Evolutionary conservation across 2,113 vertebrate species (phyloP), one percentile per base, ranked within the genome.

Genomic region (Cettia cetti): DNA sequence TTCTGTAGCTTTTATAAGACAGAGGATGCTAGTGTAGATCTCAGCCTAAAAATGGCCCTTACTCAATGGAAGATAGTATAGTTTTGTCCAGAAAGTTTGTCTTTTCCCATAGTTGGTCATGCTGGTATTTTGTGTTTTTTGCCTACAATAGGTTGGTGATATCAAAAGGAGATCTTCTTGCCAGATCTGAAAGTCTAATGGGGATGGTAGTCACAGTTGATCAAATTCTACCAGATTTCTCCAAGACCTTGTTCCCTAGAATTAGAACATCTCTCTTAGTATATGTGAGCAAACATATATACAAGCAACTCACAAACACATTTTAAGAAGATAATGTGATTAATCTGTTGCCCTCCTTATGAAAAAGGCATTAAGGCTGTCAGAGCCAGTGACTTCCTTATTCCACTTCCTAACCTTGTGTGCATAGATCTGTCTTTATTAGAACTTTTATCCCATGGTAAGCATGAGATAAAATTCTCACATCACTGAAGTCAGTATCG

Each of bases 21-120:
- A 69, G 59, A 93, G 54, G 56, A 76, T 80, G 24, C 65, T 65
- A 18, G 39, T 6, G 15, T 60, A 78, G 47, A 75, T 92, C 68
- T 85, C 45, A 90, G 40, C 71, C 69, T 95, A 89, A 93, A 96
- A 95, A 92, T 79, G 44, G 4, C n/a, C 35, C 42, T 92, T 82
- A 65, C 26, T 86, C 78, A 13, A 30, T 54, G n/a, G 40, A 61
- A 54, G 19, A 47, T 22, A 22, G 45, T 47, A 47, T 47, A 47
- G 20, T 60, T 65, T 90, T 37, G 18, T 64, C 3, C 17, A 65
- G 42, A 71, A 63, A 75, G 2, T 23, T 30, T 52, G 9, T 11
- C 13, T n/a, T 47, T 64, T 31, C 35, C 21, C 26, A n/a, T 27
- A 64, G 31, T 2, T 79, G 37, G 39, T 31, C 24, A 56, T 56